phyloP scores from a whole-genome alignment of 23 tunicate species.

The Trididemnum nubilum region DNA sequence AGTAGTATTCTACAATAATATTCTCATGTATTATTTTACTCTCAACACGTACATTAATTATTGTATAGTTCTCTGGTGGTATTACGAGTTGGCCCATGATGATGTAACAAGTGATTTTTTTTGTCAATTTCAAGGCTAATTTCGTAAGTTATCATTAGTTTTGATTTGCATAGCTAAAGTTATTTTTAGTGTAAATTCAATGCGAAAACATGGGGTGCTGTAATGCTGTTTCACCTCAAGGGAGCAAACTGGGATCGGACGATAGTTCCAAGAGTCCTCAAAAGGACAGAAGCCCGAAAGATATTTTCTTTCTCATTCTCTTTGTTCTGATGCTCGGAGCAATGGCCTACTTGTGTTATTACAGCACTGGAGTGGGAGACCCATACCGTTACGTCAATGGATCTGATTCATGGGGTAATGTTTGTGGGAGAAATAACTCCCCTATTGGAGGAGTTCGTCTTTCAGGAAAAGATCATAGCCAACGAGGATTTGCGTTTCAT shows the following conservation, averaged over 20 bases:
- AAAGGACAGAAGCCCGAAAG: slow-evolving; percentile 26
- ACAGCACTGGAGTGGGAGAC: slow-evolving; percentile 40
- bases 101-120: too few species aligned
- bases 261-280: slow-evolving; percentile 44
- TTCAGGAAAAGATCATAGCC: slow-evolving; percentile 69
- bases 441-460: slow-evolving; percentile 8
- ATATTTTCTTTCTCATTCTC: slow-evolving; percentile 60
- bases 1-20: too few species aligned
- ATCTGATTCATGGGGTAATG: slow-evolving; percentile 90
- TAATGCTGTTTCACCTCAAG: not conserved
- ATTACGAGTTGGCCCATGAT: too few species aligned
- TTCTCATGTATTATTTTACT: too few species aligned
- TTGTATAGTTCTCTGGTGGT: too few species aligned
- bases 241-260: not conserved
- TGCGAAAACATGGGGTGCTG: not conserved
- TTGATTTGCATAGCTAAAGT: too few species aligned
- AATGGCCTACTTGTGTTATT: slow-evolving; percentile 53
- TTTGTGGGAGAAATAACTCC: slow-evolving; percentile 64
- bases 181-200: too few species aligned
- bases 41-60: too few species aligned
- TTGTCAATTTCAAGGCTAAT: too few species aligned
- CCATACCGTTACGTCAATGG: slow-evolving; percentile 69
- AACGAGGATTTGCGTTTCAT: slow-evolving; percentile 39
- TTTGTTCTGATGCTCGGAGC: slow-evolving; percentile 54
- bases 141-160: too few species aligned